phyloP scores from a whole-genome alignment of 2,797 vertebrate species.

The Eremophila alpestris region DNA sequence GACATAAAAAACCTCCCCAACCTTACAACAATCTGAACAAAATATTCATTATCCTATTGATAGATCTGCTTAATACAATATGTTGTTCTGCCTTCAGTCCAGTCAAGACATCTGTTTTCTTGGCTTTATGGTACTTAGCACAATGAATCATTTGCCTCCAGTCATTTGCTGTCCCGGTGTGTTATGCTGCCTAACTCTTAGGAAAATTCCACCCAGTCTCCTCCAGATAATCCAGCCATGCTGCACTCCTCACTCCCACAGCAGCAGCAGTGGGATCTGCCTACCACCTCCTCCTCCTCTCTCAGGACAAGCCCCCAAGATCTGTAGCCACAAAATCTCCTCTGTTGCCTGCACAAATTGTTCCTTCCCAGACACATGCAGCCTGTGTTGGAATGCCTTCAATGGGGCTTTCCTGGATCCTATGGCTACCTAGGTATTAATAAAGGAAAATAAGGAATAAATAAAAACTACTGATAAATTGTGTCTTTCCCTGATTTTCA shows the following conservation, averaged over 20 bases:
- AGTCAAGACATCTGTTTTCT: conserved; percentile 52
- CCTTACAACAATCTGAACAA: neutral
- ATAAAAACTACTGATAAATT: neutral
- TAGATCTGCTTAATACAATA: conserved; percentile 9
- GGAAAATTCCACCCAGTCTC: neutral
- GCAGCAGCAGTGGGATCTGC: neutral
- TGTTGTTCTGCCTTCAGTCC: neutral
- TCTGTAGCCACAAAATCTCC: neutral
- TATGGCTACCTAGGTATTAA: neutral
- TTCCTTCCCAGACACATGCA: neutral
- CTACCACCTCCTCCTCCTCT: neutral
- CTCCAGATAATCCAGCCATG: neutral
- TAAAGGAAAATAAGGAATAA: neutral
- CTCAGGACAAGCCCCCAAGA: neutral
- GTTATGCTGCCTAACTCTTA: neutral
- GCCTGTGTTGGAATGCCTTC: neutral
- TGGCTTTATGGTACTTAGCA: neutral
- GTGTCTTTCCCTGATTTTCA: neutral
- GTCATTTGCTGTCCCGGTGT: neutral
- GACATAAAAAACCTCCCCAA: neutral
- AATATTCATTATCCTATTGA: conserved; percentile 27
- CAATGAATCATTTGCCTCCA: conserved; percentile 46
- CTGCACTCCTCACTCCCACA: neutral
- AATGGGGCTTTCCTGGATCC: neutral
- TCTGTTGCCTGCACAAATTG: neutral